Conservation (phyloP, 2,113 vertebrate species). For the Neofelis nebulosa region DNA sequence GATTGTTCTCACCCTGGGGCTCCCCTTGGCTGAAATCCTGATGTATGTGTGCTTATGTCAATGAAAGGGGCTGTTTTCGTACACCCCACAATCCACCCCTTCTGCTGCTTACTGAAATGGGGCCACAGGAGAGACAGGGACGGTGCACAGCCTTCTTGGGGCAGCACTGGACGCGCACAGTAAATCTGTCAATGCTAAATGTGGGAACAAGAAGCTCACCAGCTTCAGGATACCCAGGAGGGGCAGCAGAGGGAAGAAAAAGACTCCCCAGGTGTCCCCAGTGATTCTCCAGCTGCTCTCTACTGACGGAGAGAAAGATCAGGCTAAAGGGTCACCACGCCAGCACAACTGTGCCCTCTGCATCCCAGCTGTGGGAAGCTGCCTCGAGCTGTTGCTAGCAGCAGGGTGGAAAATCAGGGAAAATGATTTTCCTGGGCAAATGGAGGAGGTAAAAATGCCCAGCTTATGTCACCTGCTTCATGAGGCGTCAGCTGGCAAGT, state of each 20-base stretch:
- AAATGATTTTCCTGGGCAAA: neutral
- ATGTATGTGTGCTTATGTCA: neutral
- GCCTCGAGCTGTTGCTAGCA: fast-evolving
- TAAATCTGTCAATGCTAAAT: fast-evolving
- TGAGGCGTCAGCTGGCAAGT: neutral
- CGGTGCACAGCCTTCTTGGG: fast-evolving
- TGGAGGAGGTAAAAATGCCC: neutral
- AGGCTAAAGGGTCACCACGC: fast-evolving
- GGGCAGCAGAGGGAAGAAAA: neutral
- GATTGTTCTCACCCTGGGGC: neutral
- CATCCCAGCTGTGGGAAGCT: too few relatives aligned
- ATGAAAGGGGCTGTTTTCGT: neutral
- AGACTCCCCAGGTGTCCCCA: neutral
- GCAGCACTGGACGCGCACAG: fast-evolving
- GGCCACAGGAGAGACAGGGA: neutral
- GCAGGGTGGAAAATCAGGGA: neutral
- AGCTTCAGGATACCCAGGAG: too few relatives aligned
- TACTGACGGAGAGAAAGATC: neutral
- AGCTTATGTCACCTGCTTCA: neutral
- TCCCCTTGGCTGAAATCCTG: neutral
- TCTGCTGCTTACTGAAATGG: neutral
- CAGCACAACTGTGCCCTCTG: neutral
- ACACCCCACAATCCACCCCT: neutral
- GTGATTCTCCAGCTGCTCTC: too few relatives aligned
- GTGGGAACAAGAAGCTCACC: neutral